These are phyloP conservation scores for Geococcyx californianus DNA, from an alignment of 2,113 vertebrate genomes.

Conservation along the genomic window DNA sequence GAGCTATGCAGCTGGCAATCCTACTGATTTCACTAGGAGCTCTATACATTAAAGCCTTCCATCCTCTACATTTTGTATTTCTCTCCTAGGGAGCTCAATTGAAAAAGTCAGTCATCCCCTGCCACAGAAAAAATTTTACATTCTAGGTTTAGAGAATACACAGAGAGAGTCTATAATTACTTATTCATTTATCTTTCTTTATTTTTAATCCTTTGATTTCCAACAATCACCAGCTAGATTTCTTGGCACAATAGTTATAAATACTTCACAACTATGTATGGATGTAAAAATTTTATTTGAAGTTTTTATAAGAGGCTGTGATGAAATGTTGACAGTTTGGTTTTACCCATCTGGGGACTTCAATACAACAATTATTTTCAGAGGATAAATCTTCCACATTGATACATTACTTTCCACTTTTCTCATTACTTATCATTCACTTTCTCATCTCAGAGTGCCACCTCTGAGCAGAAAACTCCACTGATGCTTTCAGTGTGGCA, in stretches of 20 bases:
- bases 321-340: constrained; percentile 1
- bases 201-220: constrained; percentile 60
- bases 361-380: not conserved
- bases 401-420: not conserved
- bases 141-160: not conserved
- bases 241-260: constrained; percentile 59
- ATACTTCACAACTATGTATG: constrained; percentile 41
- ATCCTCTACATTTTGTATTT: not conserved
- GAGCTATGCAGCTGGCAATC: not conserved
- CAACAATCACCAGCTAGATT: constrained; percentile 27
- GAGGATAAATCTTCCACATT: not conserved
- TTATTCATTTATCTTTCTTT: constrained; percentile 58
- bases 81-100: not conserved
- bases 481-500: not conserved
- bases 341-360: constrained; percentile 20
- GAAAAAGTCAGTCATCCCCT: not conserved
- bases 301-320: constrained; percentile 29
- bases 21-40: not conserved
- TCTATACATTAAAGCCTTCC: not conserved
- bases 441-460: not conserved
- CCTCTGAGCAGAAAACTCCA: not conserved
- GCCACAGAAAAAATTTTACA: not conserved
- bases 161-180: constrained; percentile 27
- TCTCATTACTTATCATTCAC: not conserved
- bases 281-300: constrained; percentile 65